phyloP scores from a whole-genome alignment of 1,140 invertebrate genomes.

The Bombus superbus region DNA sequence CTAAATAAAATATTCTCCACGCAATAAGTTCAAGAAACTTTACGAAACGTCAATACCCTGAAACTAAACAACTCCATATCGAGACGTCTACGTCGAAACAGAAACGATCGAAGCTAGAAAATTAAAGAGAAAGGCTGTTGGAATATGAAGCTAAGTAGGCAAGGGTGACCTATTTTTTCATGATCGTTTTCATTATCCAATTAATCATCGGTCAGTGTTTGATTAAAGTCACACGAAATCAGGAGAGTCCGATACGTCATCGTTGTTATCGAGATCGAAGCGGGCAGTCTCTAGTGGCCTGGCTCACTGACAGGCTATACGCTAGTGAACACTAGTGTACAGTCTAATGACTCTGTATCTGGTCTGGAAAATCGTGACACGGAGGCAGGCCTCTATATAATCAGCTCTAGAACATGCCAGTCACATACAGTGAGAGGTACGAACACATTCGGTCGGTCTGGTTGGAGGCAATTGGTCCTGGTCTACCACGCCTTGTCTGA shows the following conservation, averaged over 20 bases:
- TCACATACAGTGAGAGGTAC: slow-evolving; percentile 76
- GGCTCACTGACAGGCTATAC: slow-evolving; percentile 40
- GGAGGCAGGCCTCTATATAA: slow-evolving; percentile 67
- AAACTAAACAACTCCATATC: background rate
- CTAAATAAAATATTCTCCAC: background rate
- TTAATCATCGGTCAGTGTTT: slow-evolving; percentile 2
- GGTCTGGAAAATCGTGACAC: slow-evolving; percentile 78
- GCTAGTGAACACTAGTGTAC: slow-evolving; percentile 47
- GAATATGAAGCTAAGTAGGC: background rate
- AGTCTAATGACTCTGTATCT: slow-evolving; percentile 74
- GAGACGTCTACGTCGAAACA: background rate
- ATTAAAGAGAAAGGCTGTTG: background rate
- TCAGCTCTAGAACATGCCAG: slow-evolving; percentile 74
- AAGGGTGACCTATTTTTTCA: slow-evolving; percentile 8
- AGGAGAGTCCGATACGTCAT: slow-evolving; percentile 34
- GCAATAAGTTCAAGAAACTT: background rate
- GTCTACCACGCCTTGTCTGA: slow-evolving; percentile 74
- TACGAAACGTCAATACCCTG: too few species aligned
- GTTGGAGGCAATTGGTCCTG: slow-evolving; percentile 67
- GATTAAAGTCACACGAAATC: slow-evolving; percentile 54
- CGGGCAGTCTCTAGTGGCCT: slow-evolving; percentile 46
- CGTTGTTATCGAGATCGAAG: slow-evolving; percentile 51
- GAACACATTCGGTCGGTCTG: slow-evolving; percentile 74
- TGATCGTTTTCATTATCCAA: background rate
- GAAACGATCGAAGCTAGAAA: background rate